These are phyloP conservation scores for Puntigrus tetrazona DNA, from an alignment of 2,113 vertebrate species.

Conservation along the genomic window DNA sequence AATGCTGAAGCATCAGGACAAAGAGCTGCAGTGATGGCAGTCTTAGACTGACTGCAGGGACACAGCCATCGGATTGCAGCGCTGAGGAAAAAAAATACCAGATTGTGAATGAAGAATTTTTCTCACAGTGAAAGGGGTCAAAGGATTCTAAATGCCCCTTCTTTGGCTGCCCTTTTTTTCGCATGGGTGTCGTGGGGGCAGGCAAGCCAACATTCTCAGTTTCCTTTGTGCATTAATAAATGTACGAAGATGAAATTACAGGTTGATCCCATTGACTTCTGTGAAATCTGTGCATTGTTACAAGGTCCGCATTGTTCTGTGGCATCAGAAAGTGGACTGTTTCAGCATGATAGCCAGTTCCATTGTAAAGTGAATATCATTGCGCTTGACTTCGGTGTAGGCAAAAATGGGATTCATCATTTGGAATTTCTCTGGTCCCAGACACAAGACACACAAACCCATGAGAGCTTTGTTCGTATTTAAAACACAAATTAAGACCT, in stretches of 20 bases:
- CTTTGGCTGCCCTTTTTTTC: slow-evolving; percentile 72
- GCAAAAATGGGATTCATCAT: not conserved
- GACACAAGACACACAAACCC: not conserved
- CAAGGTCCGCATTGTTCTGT: not conserved
- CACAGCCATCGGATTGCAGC: slow-evolving; percentile 55
- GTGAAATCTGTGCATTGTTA: not conserved
- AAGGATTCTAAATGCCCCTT: slow-evolving; percentile 68
- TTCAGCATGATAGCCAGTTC: not conserved
- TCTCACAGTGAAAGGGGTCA: slow-evolving; percentile 77
- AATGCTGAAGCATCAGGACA: slow-evolving; percentile 81
- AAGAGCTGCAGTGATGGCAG: slow-evolving; percentile 76
- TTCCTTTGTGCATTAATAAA: slow-evolving; percentile 65
- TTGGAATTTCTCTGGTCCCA: not conserved
- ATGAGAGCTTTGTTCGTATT: too few relatives aligned
- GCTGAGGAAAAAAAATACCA: slow-evolving; percentile 67
- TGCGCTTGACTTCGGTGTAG: not conserved
- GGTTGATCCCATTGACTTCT: slow-evolving; percentile 63
- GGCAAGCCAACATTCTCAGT: slow-evolving; percentile 67
- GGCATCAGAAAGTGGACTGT: not conserved
- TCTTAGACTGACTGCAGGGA: slow-evolving; percentile 72
- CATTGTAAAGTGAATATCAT: not conserved
- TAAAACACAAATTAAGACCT: not conserved
- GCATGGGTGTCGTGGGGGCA: slow-evolving; percentile 66
- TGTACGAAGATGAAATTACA: slow-evolving; percentile 59
- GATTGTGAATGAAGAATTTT: slow-evolving; percentile 72